phyloP scores from a whole-genome alignment of 2,888 invertebrate genomes.

The Muschampia plurimacula region DNA sequence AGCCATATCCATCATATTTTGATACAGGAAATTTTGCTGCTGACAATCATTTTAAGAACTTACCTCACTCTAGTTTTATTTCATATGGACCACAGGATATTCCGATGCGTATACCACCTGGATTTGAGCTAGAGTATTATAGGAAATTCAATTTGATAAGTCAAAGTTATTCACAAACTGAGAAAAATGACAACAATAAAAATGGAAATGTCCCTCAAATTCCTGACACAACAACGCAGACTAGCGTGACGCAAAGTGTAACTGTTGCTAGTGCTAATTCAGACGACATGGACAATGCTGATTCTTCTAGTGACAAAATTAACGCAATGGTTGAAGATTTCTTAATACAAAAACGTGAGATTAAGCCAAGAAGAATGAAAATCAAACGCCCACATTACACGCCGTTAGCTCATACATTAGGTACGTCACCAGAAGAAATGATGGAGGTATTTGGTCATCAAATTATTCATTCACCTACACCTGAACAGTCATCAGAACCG shows the following conservation, averaged over 20 bases:
- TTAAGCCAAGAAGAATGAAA: conserved; percentile 13
- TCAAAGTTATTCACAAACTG: conserved; percentile 42
- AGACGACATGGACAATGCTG: conserved; percentile 6
- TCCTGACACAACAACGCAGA: conserved; percentile 65
- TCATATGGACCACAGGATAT: conserved; percentile 43
- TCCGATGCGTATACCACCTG: conserved; percentile 65
- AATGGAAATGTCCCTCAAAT: conserved; percentile 48
- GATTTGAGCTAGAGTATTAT: conserved; percentile 71
- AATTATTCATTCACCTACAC: conserved; percentile 1
- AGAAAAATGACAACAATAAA: neutral
- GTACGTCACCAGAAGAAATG: conserved; percentile 8
- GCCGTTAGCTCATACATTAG: conserved; percentile 19
- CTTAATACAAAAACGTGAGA: conserved; percentile 7
- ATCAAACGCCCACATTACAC: neutral
- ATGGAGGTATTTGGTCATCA: conserved; percentile 18
- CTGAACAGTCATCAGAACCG: neutral
- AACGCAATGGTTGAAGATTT: conserved; percentile 21
- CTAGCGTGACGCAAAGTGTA: conserved; percentile 48
- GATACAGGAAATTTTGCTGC: conserved; percentile 80
- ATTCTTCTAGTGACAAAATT: conserved; percentile 25
- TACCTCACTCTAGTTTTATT: conserved; percentile 51
- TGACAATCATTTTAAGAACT: conserved; percentile 72
- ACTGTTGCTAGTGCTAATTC: conserved; percentile 44
- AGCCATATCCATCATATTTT: conserved; percentile 74
- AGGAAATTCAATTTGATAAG: conserved; percentile 51